phyloP scores from a whole-genome alignment of 2,888 invertebrate genomes.

The Napeogenes inachia region DNA sequence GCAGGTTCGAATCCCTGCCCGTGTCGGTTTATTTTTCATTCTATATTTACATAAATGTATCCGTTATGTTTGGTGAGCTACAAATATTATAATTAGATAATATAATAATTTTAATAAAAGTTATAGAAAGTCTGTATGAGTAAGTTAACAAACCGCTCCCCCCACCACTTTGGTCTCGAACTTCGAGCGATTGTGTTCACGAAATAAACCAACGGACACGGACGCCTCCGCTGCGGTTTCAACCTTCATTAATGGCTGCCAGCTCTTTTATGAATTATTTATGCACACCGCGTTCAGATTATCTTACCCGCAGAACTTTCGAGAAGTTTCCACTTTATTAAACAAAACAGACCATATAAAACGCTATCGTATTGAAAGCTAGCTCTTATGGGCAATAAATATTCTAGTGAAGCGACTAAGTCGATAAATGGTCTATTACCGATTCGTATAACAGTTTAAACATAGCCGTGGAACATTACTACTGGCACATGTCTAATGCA shows the following conservation, averaged over 20 bases:
- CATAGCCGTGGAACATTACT: conserved; percentile 63
- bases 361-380: conserved; percentile 66
- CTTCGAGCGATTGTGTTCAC: conserved; percentile 47
- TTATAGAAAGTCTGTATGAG: background rate
- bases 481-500: conserved; percentile 56
- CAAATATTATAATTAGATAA: no score
- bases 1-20: no score
- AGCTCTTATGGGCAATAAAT: conserved; percentile 69
- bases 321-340: conserved; percentile 66
- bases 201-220: conserved; percentile 40
- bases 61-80: no score
- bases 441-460: conserved; percentile 73
- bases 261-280: conserved; percentile 72
- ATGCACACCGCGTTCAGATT: conserved; percentile 57
- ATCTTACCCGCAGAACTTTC: conserved; percentile 51
- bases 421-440: conserved; percentile 74
- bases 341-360: conserved; percentile 55
- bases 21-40: no score
- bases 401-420: conserved; percentile 64
- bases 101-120: background rate
- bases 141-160: conserved; percentile 15
- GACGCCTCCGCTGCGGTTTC: conserved; percentile 54
- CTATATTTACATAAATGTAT: no score
- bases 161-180: conserved; percentile 37
- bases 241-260: conserved; percentile 63